Evolutionary conservation across 1,140 invertebrate species (phyloP).

Genomic region (Nomia melanderi): DNA sequence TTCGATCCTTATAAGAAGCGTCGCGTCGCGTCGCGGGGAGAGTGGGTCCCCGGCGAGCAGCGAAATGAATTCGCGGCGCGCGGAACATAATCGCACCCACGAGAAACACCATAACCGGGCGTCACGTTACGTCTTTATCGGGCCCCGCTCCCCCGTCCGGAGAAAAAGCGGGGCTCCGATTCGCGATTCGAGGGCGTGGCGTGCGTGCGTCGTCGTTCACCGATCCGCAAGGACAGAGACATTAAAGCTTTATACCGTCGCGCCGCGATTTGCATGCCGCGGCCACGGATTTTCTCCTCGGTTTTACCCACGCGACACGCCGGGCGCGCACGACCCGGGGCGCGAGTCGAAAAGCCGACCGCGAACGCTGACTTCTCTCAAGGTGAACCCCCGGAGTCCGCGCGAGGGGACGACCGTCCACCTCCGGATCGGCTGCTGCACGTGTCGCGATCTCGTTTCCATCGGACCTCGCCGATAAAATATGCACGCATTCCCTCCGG

Average conservation of each 20-base stretch:
- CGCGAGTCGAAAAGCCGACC: neutral
- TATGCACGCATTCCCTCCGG: neutral
- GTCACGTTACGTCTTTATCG: constrained; percentile 54
- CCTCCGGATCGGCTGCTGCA: neutral
- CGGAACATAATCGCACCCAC: constrained; percentile 50
- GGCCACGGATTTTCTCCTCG: constrained; percentile 1
- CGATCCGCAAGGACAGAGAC: constrained; percentile 47
- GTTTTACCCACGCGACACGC: constrained; percentile 9
- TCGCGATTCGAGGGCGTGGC: constrained; percentile 43
- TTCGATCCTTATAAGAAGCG: constrained; percentile 48
- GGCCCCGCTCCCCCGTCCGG: neutral
- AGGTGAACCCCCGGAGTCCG: constrained; percentile 6
- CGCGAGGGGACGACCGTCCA: neutral
- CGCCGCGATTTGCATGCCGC: constrained; percentile 32
- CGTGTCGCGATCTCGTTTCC: neutral
- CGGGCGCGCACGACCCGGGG: neutral
- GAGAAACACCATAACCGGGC: constrained; percentile 48
- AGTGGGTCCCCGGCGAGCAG: neutral
- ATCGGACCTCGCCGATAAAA: neutral
- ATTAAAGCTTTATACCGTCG: constrained; percentile 37
- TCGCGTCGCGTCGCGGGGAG: neutral
- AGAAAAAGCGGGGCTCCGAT: constrained; percentile 15
- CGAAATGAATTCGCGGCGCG: constrained; percentile 38
- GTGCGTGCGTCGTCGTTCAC: constrained; percentile 39
- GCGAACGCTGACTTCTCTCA: constrained; percentile 13